A percentile compares a stretch with the other conserved stretches of the same genome.
These are phyloP conservation scores for Discoglossus pictus DNA, from an alignment of 2,797 vertebrate genomes.

Conservation along the genomic window DNA sequence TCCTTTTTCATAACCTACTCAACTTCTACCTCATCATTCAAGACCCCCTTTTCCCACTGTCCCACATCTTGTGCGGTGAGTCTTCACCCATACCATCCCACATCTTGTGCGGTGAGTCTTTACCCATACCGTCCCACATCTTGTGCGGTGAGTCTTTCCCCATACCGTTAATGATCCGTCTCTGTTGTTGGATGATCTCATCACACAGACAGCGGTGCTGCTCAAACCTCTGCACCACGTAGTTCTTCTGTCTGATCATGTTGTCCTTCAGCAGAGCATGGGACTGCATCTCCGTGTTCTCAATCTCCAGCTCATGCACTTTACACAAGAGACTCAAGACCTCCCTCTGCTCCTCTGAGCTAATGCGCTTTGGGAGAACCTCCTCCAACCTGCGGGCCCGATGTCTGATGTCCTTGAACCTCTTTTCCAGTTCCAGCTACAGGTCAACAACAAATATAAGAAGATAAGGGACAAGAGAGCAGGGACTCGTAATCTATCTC, in stretches of 20 bases:
- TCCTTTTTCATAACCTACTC: too few relatives aligned
- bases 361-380: conserved; percentile 72
- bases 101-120: too few relatives aligned
- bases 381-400: conserved; percentile 76
- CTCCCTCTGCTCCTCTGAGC: conserved; percentile 83
- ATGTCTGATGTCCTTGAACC: conserved; percentile 72
- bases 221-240: conserved; percentile 80
- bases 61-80: too few relatives aligned
- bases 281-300: conserved; percentile 79
- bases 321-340: conserved; percentile 83
- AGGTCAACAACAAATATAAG: background rate
- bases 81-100: too few relatives aligned
- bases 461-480: background rate
- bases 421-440: conserved; percentile 74
- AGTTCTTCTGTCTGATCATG: conserved; percentile 79
- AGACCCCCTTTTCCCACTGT: too few relatives aligned
- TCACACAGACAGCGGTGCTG: conserved; percentile 81
- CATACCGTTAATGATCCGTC: conserved; percentile 78
- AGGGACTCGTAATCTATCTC: too few relatives aligned
- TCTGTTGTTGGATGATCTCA: conserved; percentile 86
- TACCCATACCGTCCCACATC: too few relatives aligned
- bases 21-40: too few relatives aligned
- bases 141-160: background rate
- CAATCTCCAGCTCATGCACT: conserved; percentile 85
- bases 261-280: conserved; percentile 80